Conservation (phyloP, 23 tunicate species). For the Ciona savignyi region DNA sequence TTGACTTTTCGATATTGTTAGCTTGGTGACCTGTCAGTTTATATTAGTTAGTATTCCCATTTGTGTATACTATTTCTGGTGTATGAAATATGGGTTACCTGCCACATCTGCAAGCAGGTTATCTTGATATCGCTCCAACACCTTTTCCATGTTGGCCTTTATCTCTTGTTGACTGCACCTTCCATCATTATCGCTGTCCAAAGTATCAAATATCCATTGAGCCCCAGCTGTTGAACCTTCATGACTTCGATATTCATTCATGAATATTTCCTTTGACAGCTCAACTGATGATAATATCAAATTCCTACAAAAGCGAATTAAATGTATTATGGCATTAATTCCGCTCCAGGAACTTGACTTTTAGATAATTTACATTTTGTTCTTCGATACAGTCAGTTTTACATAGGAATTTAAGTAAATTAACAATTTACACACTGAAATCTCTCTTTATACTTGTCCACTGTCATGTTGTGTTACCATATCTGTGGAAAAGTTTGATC, state of each 20-base stretch:
- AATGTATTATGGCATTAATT: not conserved
- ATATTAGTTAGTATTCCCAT: no score
- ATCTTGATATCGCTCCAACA: constrained; percentile 14
- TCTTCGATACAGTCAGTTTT: no score
- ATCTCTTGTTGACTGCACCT: not conserved
- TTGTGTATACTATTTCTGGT: no score
- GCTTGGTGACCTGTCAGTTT: no score
- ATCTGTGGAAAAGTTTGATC: no score
- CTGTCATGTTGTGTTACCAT: no score
- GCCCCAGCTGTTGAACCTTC: constrained; percentile 18
- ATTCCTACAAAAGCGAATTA: not conserved
- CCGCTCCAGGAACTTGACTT: not conserved
- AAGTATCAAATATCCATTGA: constrained; percentile 4
- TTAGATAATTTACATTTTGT: no score
- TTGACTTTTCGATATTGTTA: no score
- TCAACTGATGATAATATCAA: not conserved
- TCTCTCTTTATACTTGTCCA: no score
- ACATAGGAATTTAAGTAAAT: no score
- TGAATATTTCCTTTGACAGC: not conserved
- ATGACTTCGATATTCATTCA: not conserved
- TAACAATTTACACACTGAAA: no score
- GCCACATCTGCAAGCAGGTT: not conserved
- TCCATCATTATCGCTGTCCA: constrained; percentile 10
- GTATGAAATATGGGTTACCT: no score
- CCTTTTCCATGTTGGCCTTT: constrained; percentile 15